Percentiles rank a stretch among this genome's conserved stretches.
phyloP scores from a whole-genome alignment of 1,140 invertebrate species.

The Neuroterus valhalla region DNA sequence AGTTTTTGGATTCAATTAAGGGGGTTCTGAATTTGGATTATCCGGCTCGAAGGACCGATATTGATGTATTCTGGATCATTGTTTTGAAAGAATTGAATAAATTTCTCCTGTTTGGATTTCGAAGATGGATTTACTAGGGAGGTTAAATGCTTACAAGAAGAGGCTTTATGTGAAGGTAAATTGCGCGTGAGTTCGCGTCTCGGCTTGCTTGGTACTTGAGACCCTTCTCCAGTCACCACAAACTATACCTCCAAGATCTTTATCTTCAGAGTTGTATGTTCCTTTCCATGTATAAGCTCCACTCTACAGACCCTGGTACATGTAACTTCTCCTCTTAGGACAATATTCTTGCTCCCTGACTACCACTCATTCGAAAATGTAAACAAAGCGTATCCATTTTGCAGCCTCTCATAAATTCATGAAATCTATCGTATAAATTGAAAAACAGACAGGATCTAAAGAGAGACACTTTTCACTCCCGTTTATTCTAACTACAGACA shows the following conservation, averaged over 20 bases:
- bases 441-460: no score
- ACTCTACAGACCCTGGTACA: conserved; percentile 4
- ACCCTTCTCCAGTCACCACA: background rate
- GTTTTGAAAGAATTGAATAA: background rate
- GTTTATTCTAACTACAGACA: no score
- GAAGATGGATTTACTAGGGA: background rate
- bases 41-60: no score
- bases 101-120: background rate
- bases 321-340: background rate
- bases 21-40: no score
- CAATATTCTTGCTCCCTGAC: background rate
- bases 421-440: no score
- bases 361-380: no score
- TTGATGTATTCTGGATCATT: background rate
- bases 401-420: no score
- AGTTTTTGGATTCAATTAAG: no score
- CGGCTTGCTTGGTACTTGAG: background rate
- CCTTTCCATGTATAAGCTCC: conserved; percentile 2
- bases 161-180: conserved; percentile 19
- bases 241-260: background rate
- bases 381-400: no score
- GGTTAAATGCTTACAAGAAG: background rate
- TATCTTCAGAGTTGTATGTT: conserved; percentile 16
- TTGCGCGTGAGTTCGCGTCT: conserved; percentile 9
- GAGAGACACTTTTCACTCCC: no score